phyloP scores from a whole-genome alignment of 2,888 invertebrate genomes.

The Pollenia amentaria region DNA sequence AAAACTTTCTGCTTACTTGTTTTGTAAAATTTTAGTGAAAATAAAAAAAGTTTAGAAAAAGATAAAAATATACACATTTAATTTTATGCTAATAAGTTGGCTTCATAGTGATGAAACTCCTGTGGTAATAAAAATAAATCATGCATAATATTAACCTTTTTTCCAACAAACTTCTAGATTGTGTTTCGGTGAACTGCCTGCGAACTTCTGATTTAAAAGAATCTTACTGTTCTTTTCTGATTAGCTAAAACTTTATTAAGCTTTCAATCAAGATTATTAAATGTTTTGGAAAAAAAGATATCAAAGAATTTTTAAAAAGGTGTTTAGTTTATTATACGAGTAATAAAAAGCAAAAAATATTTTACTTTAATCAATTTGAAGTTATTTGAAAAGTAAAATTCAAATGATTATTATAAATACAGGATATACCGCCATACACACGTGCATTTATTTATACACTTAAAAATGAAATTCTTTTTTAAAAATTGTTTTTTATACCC shows the following conservation, averaged over 20 bases:
- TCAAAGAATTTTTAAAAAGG: background rate
- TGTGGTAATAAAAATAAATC: slow-evolving; percentile 50
- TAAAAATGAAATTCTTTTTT: slow-evolving; percentile 22
- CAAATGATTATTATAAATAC: slow-evolving; percentile 20
- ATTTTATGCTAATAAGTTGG: slow-evolving; percentile 25
- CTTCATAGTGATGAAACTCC: slow-evolving; percentile 8
- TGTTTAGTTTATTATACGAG: background rate
- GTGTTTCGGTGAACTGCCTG: background rate
- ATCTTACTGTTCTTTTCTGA: slow-evolving; percentile 3
- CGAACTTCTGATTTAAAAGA: background rate
- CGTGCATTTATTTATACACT: background rate
- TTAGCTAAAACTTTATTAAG: slow-evolving; percentile 19
- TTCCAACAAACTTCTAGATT: background rate
- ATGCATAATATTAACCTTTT: slow-evolving; percentile 42
- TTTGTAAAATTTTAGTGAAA: background rate
- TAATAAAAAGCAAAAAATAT: background rate
- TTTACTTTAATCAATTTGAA: slow-evolving; percentile 5
- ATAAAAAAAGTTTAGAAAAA: background rate
- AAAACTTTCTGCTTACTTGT: background rate
- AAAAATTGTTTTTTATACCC: background rate
- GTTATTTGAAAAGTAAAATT: background rate
- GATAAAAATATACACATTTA: slow-evolving; percentile 13
- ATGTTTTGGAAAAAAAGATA: background rate
- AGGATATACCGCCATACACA: background rate
- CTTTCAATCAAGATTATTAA: slow-evolving; percentile 28